Evolutionary conservation across 2,888 invertebrate genomes (phyloP).

Genomic region (Nymphalis polychloros): DNA sequence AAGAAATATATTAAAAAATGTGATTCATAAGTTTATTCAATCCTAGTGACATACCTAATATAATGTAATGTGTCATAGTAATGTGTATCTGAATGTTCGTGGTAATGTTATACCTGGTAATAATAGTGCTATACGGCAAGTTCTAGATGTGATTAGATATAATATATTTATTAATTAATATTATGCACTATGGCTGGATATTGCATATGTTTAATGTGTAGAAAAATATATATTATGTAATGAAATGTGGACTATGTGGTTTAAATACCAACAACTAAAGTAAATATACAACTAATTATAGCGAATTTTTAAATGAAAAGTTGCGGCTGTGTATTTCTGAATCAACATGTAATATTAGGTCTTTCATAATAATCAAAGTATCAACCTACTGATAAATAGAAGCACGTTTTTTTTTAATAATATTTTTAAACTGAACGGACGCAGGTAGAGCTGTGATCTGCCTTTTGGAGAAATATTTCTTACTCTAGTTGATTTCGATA

Average conservation of each 20-base stretch:
- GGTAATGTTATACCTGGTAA: constrained; percentile 43
- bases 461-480: not conserved
- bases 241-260: constrained; percentile 43
- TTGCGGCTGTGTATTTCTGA: constrained; percentile 67
- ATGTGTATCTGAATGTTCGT: constrained; percentile 45
- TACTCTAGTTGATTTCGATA: not conserved
- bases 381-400: constrained; percentile 50
- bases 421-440: not conserved
- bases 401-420: constrained; percentile 28
- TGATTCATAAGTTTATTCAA: constrained; percentile 67
- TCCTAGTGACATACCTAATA: constrained; percentile 48
- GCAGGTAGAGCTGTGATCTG: not conserved
- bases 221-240: constrained; percentile 47
- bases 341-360: constrained; percentile 57
- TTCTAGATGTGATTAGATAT: constrained; percentile 50
- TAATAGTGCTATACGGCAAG: constrained; percentile 46
- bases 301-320: constrained; percentile 48
- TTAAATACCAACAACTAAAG: constrained; percentile 45
- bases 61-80: constrained; percentile 45
- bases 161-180: constrained; percentile 42
- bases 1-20: constrained; percentile 52
- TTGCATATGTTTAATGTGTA: constrained; percentile 54
- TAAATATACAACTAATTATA: constrained; percentile 48
- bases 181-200: constrained; percentile 61
- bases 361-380: constrained; percentile 41